phyloP scores from a whole-genome alignment of 1,140 invertebrate species.

The Halyomorpha halys region DNA sequence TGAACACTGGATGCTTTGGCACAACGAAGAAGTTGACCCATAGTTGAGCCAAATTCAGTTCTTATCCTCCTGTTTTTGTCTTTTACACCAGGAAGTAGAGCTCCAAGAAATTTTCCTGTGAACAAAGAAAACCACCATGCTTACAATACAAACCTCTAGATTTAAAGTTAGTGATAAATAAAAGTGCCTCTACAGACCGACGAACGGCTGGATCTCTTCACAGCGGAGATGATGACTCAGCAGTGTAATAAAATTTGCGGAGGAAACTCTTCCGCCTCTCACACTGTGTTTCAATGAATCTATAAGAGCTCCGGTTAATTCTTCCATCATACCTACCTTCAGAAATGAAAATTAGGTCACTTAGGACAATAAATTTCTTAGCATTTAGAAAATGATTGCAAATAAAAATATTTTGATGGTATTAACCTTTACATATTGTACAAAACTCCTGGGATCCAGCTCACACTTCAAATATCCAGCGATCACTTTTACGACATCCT shows the following conservation, averaged over 20 bases:
- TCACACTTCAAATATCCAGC: constrained; percentile 53
- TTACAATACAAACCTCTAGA: not conserved
- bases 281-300: constrained; percentile 71
- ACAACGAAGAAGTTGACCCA: constrained; percentile 74
- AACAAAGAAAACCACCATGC: constrained; percentile 14
- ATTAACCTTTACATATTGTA: constrained; percentile 14
- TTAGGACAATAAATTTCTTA: not conserved
- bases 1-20: constrained; percentile 81
- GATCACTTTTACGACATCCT: constrained; percentile 43
- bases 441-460: constrained; percentile 10
- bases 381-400: not conserved
- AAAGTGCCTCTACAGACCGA: constrained; percentile 38
- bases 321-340: constrained; percentile 59
- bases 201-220: constrained; percentile 47
- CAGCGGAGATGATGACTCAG: constrained; percentile 49
- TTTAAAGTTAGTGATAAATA: too few relatives aligned
- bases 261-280: constrained; percentile 73
- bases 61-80: constrained; percentile 73
- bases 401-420: not conserved
- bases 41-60: constrained; percentile 68
- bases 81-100: constrained; percentile 63
- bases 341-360: constrained; percentile 49
- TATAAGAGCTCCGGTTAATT: constrained; percentile 66
- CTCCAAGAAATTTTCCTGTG: constrained; percentile 64
- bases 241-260: constrained; percentile 71